phyloP scores from a whole-genome alignment of 2,888 invertebrate species.

The Crematogaster levior region DNA sequence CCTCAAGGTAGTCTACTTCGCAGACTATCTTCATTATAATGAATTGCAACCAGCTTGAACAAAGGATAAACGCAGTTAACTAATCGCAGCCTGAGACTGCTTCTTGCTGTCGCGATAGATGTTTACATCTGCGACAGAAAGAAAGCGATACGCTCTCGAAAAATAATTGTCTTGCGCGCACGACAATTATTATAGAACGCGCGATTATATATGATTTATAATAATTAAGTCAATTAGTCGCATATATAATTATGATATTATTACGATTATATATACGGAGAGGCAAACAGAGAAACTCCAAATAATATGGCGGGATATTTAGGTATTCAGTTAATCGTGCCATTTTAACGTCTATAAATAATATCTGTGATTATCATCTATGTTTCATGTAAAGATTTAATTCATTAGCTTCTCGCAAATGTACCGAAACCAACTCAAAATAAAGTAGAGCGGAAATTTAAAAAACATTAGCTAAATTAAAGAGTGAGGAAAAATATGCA shows the following conservation, averaged over 20 bases:
- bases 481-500: neutral
- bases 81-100: slow-evolving; percentile 12
- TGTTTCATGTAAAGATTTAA: neutral
- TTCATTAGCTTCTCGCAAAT: neutral
- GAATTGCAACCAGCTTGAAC: slow-evolving; percentile 46
- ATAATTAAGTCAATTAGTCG: slow-evolving; percentile 24
- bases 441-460: neutral
- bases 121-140: neutral
- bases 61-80: slow-evolving; percentile 27
- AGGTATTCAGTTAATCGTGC: neutral
- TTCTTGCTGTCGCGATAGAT: slow-evolving; percentile 39
- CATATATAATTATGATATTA: neutral
- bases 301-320: neutral
- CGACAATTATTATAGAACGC: neutral
- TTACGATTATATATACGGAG: neutral
- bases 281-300: neutral
- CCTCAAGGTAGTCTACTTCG: slow-evolving; percentile 49
- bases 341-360: neutral
- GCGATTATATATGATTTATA: too few species aligned
- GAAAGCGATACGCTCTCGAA: neutral
- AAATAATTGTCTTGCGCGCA: slow-evolving; percentile 2
- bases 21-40: slow-evolving; percentile 53
- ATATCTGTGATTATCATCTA: neutral
- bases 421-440: too few species aligned
- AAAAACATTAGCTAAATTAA: neutral